These are phyloP conservation scores for Heliocidaris tuberculata DNA, from an alignment of 35 echinoderm and acorn worm species.

Conservation along the genomic window DNA sequence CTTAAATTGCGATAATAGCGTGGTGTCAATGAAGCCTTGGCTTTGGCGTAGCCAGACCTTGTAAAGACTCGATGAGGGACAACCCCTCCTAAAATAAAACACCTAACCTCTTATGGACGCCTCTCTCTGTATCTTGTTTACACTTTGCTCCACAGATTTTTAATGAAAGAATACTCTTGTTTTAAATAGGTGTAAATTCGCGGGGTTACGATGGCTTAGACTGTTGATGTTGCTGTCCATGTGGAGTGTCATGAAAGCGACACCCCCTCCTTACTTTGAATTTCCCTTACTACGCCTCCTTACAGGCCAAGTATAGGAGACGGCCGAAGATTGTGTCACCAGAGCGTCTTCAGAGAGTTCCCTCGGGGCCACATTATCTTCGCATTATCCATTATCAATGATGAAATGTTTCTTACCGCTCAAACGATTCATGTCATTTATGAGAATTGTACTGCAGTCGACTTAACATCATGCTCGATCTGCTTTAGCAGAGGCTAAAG, in stretches of 20 bases:
- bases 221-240: too few species aligned
- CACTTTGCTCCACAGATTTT: too few species aligned
- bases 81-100: too few species aligned
- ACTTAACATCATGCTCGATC: not conserved
- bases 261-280: not conserved
- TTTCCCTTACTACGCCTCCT: not conserved
- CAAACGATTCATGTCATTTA: constrained; percentile 18
- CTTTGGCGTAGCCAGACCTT: not conserved
- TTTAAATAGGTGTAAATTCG: too few species aligned
- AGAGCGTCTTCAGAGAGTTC: not conserved
- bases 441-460: not conserved
- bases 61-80: not conserved
- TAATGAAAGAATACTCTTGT: too few species aligned
- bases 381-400: not conserved
- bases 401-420: constrained; percentile 10
- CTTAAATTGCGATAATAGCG: constrained; percentile 3
- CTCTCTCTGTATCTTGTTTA: too few species aligned
- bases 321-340: not conserved
- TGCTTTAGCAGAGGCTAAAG: not conserved
- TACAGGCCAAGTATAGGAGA: not conserved
- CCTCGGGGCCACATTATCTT: not conserved
- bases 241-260: too few species aligned
- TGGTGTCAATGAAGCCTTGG: not conserved
- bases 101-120: too few species aligned
- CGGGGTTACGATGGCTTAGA: too few species aligned